Evolutionary conservation across 2,113 vertebrate species (phyloP), one percentile per base, ranked within the genome.

Genomic region (Platanista minor): DNA sequence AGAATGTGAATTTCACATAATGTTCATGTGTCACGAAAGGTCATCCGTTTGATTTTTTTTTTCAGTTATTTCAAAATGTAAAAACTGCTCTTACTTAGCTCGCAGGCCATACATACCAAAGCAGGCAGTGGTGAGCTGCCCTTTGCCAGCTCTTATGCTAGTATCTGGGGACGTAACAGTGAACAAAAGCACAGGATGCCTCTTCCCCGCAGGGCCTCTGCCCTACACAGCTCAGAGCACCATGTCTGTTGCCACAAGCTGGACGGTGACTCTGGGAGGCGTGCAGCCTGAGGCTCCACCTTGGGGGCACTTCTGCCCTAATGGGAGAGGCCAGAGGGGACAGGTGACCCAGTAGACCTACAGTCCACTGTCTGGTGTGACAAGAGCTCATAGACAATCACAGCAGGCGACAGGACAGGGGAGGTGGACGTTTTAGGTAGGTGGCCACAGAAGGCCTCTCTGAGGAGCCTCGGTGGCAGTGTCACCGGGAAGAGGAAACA

Each of bases 241-340:
- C 0, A 0, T 20, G 15, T 15, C 62, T 11, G 5, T n/a, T 8
- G 36, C 5, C 2, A 4, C 23, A 5, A 69, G 71, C 18, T 14
- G 49, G 39, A 36, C 1, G 36, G 43, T 12, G 49, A 8, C 18
- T 46, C 29, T 29, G 25, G 36, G 29, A 29, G 8, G 18, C 0
- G 0, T 29, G 61, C 3, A 2, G 39, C 0, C 0, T 0, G 0
- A 7, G 8, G 49, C 33, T 41, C 41, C 67, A 14, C 23, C 23
- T 39, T 43, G 7, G 0, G 2, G 59, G 59, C 71, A 75, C 43
- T 64, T 74, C 46, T 31, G 10, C 46, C 36, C 46, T 12, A 13
- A 14, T 6, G 46, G 27, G 6, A 62, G 67, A 80, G 43, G 17
- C 57, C 6, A 2, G 43, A 77, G 41, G 6, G 7, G 43, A 39